These are phyloP conservation scores for Rhopalosiphum padi DNA, from an alignment of 1,140 invertebrate species.

Conservation along the genomic window DNA sequence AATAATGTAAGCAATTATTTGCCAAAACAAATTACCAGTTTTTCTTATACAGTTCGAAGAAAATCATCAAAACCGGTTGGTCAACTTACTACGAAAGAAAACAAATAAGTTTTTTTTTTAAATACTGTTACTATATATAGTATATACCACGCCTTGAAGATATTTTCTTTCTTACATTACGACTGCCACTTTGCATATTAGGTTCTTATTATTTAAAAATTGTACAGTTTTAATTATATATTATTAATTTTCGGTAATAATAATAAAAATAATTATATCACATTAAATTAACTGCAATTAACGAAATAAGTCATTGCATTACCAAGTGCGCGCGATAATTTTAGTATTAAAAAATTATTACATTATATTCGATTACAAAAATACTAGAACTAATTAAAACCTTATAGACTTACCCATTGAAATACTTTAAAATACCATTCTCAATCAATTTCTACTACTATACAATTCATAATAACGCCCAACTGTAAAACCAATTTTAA, in stretches of 20 bases:
- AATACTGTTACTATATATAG: background rate
- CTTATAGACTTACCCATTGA: background rate
- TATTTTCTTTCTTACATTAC: slow-evolving; percentile 16
- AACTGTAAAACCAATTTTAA: background rate
- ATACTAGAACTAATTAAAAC: background rate
- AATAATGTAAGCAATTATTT: background rate
- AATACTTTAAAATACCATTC: background rate
- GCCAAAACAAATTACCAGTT: background rate
- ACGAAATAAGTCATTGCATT: background rate
- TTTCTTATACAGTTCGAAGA: background rate
- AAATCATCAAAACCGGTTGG: slow-evolving; percentile 24
- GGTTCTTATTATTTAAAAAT: background rate
- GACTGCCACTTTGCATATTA: background rate
- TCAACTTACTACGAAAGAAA: background rate
- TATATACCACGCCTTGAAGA: background rate
- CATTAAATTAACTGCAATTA: background rate
- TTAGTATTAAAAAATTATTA: too few relatives aligned
- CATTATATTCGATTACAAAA: background rate
- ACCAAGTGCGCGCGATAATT: background rate
- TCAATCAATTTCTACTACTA: background rate
- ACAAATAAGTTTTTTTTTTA: background rate
- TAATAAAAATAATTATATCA: background rate
- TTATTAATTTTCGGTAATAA: background rate
- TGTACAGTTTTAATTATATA: background rate
- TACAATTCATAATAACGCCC: background rate